These are phyloP conservation scores for Cerastis leucographa DNA, from an alignment of 2,888 invertebrate species.

Conservation along the genomic window DNA sequence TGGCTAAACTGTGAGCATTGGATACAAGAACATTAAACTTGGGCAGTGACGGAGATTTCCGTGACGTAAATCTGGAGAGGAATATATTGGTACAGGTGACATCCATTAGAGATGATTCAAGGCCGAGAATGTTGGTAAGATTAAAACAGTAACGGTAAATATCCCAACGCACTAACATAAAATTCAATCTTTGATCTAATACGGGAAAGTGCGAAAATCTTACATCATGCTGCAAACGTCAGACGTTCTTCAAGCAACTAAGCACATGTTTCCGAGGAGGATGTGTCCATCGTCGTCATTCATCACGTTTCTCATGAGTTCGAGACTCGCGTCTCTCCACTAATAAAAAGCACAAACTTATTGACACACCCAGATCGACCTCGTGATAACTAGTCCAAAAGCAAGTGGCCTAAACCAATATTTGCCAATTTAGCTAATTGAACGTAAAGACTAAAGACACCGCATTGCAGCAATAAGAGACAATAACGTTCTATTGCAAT, in stretches of 20 bases:
- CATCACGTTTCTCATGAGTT: conserved; percentile 9
- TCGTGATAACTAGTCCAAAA: conserved; percentile 42
- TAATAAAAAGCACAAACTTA: conserved; percentile 33
- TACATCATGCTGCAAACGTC: background rate
- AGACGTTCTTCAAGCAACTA: background rate
- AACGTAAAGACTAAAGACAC: conserved; percentile 35
- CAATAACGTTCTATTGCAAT: conserved; percentile 43
- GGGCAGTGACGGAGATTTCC: conserved; percentile 49
- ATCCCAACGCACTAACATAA: background rate
- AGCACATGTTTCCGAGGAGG: conserved; percentile 10
- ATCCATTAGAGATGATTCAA: conserved; percentile 2
- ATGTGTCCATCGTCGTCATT: background rate
- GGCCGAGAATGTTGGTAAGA: conserved; percentile 1
- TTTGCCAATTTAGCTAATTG: conserved; percentile 55
- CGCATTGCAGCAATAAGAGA: conserved; percentile 19
- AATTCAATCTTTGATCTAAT: background rate
- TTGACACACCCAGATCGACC: conserved; percentile 25
- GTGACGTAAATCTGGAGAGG: conserved; percentile 36
- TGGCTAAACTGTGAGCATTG: conserved; percentile 34
- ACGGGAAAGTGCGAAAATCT: background rate
- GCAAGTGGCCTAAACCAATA: conserved; percentile 30
- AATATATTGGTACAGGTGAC: conserved; percentile 25
- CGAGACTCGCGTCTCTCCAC: background rate
- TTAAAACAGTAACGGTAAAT: conserved; percentile 9
- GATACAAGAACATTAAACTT: conserved; percentile 43